Percentiles rank a stretch among this genome's conserved stretches.
phyloP scores from a whole-genome alignment of 1,140 invertebrate species.

The Coelopa frigida region DNA sequence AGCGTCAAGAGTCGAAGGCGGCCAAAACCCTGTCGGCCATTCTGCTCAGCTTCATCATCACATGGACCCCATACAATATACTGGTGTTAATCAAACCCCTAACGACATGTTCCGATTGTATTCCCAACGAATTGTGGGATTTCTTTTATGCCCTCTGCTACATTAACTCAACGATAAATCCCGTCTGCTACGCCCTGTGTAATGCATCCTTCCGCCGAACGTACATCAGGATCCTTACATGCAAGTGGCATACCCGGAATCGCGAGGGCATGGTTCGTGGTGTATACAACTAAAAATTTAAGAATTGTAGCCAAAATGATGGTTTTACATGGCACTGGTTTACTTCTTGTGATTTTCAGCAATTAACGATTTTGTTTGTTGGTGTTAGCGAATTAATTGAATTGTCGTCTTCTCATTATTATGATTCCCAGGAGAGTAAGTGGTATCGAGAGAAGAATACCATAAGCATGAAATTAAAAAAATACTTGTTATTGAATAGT shows the following conservation, averaged over 20 bases:
- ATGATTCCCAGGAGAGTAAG: no score
- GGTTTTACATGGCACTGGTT: no score
- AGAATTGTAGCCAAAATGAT: no score
- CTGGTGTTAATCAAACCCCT: conserved; percentile 82
- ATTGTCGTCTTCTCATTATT: no score
- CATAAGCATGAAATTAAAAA: no score
- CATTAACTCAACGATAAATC: conserved; percentile 97
- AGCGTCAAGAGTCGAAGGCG: conserved; percentile 96
- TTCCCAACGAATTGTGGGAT: conserved; percentile 85
- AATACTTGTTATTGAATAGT: no score
- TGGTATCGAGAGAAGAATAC: no score
- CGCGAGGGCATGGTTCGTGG: conserved; percentile 69
- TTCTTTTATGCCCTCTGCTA: conserved; percentile 99
- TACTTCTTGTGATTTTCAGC: no score
- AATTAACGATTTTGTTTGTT: no score
- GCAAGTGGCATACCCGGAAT: conserved; percentile 87
- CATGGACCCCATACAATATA: conserved; percentile 99
- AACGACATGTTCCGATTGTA: conserved; percentile 71
- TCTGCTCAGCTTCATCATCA: conserved; percentile 93
- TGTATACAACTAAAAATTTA: conserved; percentile 57
- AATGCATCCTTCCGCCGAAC: conserved; percentile 95
- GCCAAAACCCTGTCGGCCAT: conserved; percentile 98
- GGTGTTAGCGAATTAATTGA: no score
- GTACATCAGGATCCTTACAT: conserved; percentile 91
- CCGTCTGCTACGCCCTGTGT: conserved; percentile 94